Conservation (phyloP, 2,113 vertebrate species). For the Bos indicus region DNA sequence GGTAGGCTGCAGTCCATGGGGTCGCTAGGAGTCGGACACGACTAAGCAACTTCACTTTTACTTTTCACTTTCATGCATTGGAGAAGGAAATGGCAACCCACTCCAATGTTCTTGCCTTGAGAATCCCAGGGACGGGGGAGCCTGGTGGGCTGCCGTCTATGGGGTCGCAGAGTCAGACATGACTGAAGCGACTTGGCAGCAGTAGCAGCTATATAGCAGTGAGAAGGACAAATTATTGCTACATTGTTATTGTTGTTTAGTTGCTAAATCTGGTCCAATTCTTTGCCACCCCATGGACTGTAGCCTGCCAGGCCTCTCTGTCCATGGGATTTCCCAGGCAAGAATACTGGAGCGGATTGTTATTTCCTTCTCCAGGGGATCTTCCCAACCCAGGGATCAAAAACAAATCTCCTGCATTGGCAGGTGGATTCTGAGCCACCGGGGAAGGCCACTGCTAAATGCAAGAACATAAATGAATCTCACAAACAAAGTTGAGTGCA, state of each 20-base stretch:
- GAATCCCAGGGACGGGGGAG: no score
- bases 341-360: not conserved
- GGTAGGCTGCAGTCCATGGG: no score
- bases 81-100: no score
- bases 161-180: no score
- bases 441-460: not conserved
- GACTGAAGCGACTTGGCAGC: no score
- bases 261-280: not conserved
- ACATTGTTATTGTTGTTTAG: not conserved
- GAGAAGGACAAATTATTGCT: not conserved
- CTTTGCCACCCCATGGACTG: not conserved
- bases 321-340: not conserved
- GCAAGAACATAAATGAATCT: not conserved
- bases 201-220: not conserved
- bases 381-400: not conserved
- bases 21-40: no score
- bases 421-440: not conserved
- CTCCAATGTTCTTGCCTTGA: no score
- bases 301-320: not conserved
- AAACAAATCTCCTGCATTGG: not conserved
- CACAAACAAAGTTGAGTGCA: not conserved
- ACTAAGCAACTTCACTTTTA: no score
- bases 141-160: no score
- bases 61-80: no score
- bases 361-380: not conserved